Evolutionary conservation across 2,797 vertebrate species (phyloP).

Genomic region (Lepus oiostolus): DNA sequence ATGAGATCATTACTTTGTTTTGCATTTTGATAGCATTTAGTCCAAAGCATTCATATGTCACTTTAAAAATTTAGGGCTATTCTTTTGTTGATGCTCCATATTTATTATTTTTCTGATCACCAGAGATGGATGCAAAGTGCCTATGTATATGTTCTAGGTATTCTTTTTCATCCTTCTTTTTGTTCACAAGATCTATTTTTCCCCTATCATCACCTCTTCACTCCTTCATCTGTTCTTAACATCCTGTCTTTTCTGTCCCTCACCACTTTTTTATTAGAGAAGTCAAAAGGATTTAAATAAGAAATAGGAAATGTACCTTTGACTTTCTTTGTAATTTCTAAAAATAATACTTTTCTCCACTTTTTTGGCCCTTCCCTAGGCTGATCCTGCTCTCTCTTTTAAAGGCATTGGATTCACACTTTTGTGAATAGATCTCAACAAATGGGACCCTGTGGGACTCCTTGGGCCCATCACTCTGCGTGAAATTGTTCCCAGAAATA

Average conservation of each 20-base stretch:
- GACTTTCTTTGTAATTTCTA: not conserved
- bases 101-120: not conserved
- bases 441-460: not conserved
- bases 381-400: not conserved
- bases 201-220: not conserved
- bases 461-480: not conserved
- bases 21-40: constrained; percentile 32
- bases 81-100: not conserved
- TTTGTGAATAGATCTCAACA: not conserved
- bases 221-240: not conserved
- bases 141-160: not conserved
- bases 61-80: constrained; percentile 50
- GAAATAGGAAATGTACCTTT: not conserved
- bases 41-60: not conserved
- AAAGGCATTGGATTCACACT: not conserved
- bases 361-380: not conserved
- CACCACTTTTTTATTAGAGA: not conserved
- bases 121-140: not conserved
- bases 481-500: not conserved
- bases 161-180: not conserved
- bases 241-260: not conserved
- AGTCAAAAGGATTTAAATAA: not conserved
- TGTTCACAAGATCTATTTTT: not conserved
- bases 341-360: not conserved
- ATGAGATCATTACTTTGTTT: constrained; percentile 14